Evolutionary conservation across 1,140 invertebrate species (phyloP), one percentile per base, ranked within the genome.

Genomic region (Zaprionus lachaisei): DNA sequence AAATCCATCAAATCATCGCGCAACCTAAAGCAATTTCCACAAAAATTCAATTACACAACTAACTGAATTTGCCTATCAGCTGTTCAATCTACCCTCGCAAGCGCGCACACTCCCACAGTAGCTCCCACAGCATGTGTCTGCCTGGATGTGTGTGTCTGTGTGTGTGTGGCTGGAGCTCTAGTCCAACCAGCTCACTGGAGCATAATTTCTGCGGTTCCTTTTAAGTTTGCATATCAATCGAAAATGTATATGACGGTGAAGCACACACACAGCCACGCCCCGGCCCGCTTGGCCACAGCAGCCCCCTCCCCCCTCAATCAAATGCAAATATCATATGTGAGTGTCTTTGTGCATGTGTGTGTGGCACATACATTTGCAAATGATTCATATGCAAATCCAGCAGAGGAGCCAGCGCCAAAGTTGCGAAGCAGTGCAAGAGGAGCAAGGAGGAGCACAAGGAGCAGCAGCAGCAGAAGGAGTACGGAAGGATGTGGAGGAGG

Each of bases 201-300:
- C 90, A 92, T 92, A 91, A 92, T 92, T 92, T 92, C 83, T 92
- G 90, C 82, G 90, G 90, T 92, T 79, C 82, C 90, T 92, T 90
- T 92, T 90, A 92, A 92, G 90, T 92, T 91, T 92, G 90, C 90
- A 92, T 92, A 91, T 91, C 89, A 91, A 91, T 91, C 83, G 84
- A 91, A 83, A 89, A 89, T 89, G 84, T 89, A 89, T 89, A 89
- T 84, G 85, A 90, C 81, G 81, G 75, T 79, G 77, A 81, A 72
- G 80, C 84, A 74, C 72, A 49, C 60, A 57, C 62, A 79, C 44
- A 57, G 44, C 57, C 44, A 17, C 17, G 20, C 72, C 17, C 47
- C 60, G 12, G 24, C 7, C 31, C 9, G 24, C 65, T 47, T 41
- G 5, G 12, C 54, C 28, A 14, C 58, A 28, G 54, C 17, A 14